These are phyloP conservation scores for Drosophila mayri DNA, from an alignment of 1,140 invertebrate species.

Conservation along the genomic window DNA sequence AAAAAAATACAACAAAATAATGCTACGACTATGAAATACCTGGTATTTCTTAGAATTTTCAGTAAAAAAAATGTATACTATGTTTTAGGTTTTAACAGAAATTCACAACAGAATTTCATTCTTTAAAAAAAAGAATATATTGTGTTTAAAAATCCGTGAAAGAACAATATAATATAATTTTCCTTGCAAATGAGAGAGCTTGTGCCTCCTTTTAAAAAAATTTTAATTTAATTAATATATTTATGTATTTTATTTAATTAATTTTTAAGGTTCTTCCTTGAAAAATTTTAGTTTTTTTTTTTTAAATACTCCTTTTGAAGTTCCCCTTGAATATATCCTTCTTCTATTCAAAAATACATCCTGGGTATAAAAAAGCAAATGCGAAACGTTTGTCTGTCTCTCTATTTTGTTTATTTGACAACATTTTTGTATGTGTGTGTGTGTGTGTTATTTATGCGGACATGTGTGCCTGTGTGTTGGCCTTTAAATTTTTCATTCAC, in stretches of 20 bases:
- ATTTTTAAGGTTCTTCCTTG: no score
- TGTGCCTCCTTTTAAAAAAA: no score
- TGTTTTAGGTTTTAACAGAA: background rate
- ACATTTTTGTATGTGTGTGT: constrained; percentile 49
- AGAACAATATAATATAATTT: no score
- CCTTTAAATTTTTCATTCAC: constrained; percentile 65
- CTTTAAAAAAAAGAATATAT: no score
- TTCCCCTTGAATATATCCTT: background rate
- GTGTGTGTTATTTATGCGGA: constrained; percentile 32
- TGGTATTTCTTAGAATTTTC: background rate
- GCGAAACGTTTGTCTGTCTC: constrained; percentile 60
- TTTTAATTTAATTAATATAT: no score
- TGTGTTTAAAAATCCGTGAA: no score
- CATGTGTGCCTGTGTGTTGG: constrained; percentile 22
- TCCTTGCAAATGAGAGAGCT: no score
- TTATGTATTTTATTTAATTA: no score
- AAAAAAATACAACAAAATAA: background rate
- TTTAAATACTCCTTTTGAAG: no score
- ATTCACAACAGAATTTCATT: background rate
- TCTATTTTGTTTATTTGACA: constrained; percentile 79
- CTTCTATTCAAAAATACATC: background rate
- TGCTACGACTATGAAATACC: background rate
- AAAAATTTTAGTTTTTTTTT: no score
- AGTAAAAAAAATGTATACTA: background rate
- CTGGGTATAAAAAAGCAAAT: constrained; percentile 31